Conservation (phyloP, 2,797 vertebrate species). For the Darevskia mixta region DNA sequence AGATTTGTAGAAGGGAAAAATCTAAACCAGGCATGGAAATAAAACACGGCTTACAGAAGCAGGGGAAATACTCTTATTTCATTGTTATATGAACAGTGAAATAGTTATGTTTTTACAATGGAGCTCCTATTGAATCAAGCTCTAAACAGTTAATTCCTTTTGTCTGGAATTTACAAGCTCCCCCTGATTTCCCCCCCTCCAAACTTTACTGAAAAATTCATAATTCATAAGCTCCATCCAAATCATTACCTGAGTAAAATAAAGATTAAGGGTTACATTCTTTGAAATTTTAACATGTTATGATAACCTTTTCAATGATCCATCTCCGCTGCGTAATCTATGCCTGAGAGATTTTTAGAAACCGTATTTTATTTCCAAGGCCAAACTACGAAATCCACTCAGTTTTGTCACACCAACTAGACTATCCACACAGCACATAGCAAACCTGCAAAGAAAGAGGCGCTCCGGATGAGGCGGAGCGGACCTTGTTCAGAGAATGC, state of each 20-base stretch:
- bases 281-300: neutral
- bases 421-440: conserved; percentile 83
- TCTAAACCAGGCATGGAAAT: conserved; percentile 81
- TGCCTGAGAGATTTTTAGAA: conserved; percentile 11
- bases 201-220: neutral
- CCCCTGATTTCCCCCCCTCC: no score
- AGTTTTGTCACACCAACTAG: conserved; percentile 73
- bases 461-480: conserved; percentile 99
- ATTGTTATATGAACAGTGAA: conserved; percentile 12
- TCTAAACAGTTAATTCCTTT: neutral
- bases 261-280: neutral
- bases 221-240: neutral
- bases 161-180: conserved; percentile 14
- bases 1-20: conserved; percentile 69
- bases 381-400: conserved; percentile 62
- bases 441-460: conserved; percentile 99
- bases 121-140: conserved; percentile 32
- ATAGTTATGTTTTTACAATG: conserved; percentile 42
- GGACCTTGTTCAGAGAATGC: conserved; percentile 99
- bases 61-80: conserved; percentile 27
- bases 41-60: conserved; percentile 66
- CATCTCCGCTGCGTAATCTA: neutral
- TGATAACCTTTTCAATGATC: neutral
- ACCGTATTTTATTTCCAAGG: conserved; percentile 82
- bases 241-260: neutral